A percentile compares a stretch with the other conserved stretches of the same genome.
These are phyloP conservation scores for Habrosyne pyritoides DNA, from an alignment of 2,888 invertebrate species.

Conservation along the genomic window DNA sequence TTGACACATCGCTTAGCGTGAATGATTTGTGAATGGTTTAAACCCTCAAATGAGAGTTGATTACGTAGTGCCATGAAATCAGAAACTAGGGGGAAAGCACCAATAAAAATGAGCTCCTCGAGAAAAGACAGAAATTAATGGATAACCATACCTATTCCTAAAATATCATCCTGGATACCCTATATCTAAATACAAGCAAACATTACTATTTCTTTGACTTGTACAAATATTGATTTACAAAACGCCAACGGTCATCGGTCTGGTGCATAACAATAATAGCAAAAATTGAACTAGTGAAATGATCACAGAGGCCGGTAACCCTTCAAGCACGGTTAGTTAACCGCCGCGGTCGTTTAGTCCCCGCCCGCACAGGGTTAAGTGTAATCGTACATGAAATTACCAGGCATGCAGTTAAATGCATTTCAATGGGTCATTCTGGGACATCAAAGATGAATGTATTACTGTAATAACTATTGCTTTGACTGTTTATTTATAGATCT, in stretches of 20 bases:
- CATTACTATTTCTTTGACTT: neutral
- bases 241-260: constrained; percentile 23
- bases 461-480: constrained; percentile 10
- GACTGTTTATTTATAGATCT: neutral
- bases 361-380: constrained; percentile 44
- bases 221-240: constrained; percentile 11
- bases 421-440: constrained; percentile 58
- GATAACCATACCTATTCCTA: neutral
- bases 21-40: constrained; percentile 72
- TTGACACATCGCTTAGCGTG: constrained; percentile 71
- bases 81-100: neutral
- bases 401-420: constrained; percentile 56
- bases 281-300: constrained; percentile 61
- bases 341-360: constrained; percentile 30
- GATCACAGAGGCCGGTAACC: constrained; percentile 69
- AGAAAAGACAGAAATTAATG: no score
- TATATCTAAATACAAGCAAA: neutral
- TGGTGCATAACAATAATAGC: constrained; percentile 54
- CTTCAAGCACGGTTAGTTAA: constrained; percentile 77
- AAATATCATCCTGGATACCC: no score
- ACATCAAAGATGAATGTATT: constrained; percentile 52
- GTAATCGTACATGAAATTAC: constrained; percentile 75
- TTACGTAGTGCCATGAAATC: constrained; percentile 26
- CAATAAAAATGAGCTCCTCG: neutral
- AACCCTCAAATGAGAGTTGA: constrained; percentile 46